These are phyloP conservation scores for Uloborus diversus DNA, from an alignment of 1,140 invertebrate genomes.

Conservation along the genomic window DNA sequence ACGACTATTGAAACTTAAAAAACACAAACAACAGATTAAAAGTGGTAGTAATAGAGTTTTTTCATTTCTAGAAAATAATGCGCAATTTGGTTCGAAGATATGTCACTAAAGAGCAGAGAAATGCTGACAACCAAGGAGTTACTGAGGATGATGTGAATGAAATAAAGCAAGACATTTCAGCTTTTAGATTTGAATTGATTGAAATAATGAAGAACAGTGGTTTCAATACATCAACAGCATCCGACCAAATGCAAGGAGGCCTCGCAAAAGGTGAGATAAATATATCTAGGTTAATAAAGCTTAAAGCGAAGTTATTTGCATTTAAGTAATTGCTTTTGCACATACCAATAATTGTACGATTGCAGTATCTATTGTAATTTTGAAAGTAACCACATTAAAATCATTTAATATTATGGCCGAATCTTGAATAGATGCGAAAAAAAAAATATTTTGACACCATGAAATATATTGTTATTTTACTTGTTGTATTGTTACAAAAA, in stretches of 20 bases:
- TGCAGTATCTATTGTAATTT: too few species aligned
- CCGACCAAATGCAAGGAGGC: conserved; percentile 68
- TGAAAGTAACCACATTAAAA: too few species aligned
- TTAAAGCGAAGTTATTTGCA: neutral
- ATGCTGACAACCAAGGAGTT: conserved; percentile 93
- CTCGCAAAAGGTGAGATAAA: conserved; percentile 34
- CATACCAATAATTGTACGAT: neutral
- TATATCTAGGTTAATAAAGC: too few species aligned
- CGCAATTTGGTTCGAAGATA: conserved; percentile 93
- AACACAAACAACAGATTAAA: too few species aligned
- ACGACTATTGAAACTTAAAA: too few species aligned
- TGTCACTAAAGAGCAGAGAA: conserved; percentile 93
- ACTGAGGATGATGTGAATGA: conserved; percentile 99
- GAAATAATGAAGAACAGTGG: conserved; percentile 94
- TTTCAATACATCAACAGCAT: conserved; percentile 87
- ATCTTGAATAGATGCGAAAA: too few species aligned
- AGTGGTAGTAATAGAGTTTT: conserved; percentile 11
- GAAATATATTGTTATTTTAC: too few species aligned
- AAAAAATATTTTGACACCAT: too few species aligned
- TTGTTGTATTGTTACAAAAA: too few species aligned
- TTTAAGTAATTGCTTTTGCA: conserved; percentile 7
- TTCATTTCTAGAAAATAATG: conserved; percentile 83
- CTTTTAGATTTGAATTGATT: conserved; percentile 92
- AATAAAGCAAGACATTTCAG: conserved; percentile 97
- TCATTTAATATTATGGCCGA: too few species aligned